Percentiles rank a stretch among this genome's conserved stretches.
These are phyloP conservation scores for Syritta pipiens DNA, from an alignment of 2,888 invertebrate species.

Conservation along the genomic window DNA sequence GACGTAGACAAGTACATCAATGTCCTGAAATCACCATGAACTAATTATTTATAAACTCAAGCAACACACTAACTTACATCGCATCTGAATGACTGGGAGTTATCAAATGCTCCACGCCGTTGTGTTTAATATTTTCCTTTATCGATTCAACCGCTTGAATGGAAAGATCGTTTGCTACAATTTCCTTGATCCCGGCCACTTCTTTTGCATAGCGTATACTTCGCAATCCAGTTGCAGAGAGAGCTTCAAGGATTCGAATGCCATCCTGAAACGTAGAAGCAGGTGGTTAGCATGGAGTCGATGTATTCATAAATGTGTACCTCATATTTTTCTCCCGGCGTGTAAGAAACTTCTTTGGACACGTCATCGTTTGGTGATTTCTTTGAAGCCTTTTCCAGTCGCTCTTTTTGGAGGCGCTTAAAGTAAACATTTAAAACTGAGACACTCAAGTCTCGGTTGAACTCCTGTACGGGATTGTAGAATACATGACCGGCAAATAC, in stretches of 20 bases:
- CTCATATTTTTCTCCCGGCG: conserved; percentile 73
- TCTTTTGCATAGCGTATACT: conserved; percentile 98
- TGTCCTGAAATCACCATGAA: conserved; percentile 82
- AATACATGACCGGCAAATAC: conserved; percentile 90
- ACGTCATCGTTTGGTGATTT: conserved; percentile 18
- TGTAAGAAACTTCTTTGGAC: conserved; percentile 47
- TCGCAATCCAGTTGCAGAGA: conserved; percentile 96
- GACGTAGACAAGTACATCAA: conserved; percentile 90
- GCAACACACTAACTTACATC: conserved; percentile 82
- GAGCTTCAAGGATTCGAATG: conserved; percentile 89
- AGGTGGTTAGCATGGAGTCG: too few species aligned
- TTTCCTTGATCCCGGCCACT: conserved; percentile 87
- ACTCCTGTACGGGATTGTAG: conserved; percentile 99
- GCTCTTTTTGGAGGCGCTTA: conserved; percentile 79
- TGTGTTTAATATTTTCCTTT: conserved; percentile 83
- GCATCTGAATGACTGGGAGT: conserved; percentile 92
- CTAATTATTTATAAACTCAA: neutral
- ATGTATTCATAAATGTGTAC: too few species aligned
- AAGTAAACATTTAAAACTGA: conserved; percentile 86
- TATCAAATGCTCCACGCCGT: conserved; percentile 85
- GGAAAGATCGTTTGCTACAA: conserved; percentile 96
- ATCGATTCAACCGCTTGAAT: conserved; percentile 92
- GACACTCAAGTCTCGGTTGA: conserved; percentile 96
- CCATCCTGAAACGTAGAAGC: conserved; percentile 71
- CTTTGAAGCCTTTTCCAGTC: conserved; percentile 73